Base-by-base conservation (phyloP, 2,888 invertebrate species). In the Andrena praecox region DNA sequence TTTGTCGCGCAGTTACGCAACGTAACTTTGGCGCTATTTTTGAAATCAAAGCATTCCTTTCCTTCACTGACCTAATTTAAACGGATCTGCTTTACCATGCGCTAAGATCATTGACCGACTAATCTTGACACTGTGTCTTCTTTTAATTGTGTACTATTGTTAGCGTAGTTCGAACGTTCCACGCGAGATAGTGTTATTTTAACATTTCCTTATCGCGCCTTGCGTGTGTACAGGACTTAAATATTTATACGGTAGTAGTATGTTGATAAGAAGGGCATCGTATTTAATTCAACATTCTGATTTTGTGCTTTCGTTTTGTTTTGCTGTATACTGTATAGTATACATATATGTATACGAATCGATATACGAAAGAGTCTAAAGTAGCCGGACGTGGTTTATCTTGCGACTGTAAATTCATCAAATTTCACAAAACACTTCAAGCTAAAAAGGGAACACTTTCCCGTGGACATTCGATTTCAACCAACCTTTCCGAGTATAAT, bases 91-190 rank as follows among this genome's bases (percentile, higher is more conserved):
- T 71, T 48, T 12, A 56, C 42, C 76, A 81, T 76, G 73, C 69
- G 76, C 12, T 66, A 59, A 59, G 69, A 73, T 72, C 76, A 56
- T 54, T 77, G 82, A 81, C 81, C 81, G 72, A 69, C 16, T 71
- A 75, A 60, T 68, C 50, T 80, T 71, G 59, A 71, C 77, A 63
- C 59, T 75, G 56, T 71, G 52, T 69, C 42, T 56, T 48, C 56
- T 72, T 71, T 81, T 66, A 69, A 35, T 56, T n/a, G 20, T 31
- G 29, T 68, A 31, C 20, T 33, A 63, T 71, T 69, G 63, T 66
- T 64, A 63, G 62, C 24, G 29, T 24, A 48, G 66, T 35, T 50
- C 29, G 27, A 35, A 33, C 20, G 7, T 66, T 73, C 56, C n/a
- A 31, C 59, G 12, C 73, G 52, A 60, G n/a, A 12, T n/a, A 54